Evolutionary conservation across 2,113 vertebrate genomes (phyloP), one percentile per base, ranked within the genome.

Genomic region (Geococcyx californianus): DNA sequence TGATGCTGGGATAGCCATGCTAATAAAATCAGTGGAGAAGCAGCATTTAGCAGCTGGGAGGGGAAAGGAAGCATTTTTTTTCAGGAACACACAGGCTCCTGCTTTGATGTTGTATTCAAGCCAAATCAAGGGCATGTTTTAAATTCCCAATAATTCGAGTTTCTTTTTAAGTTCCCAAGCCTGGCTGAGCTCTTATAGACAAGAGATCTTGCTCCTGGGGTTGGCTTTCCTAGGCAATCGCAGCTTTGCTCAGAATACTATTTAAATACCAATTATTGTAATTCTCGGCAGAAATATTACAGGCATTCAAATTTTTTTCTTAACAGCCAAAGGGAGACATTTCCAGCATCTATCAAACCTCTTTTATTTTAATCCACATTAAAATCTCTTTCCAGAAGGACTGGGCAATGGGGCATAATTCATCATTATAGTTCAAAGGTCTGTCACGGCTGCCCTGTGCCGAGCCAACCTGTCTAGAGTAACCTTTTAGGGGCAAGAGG

Each of bases 251-350:
- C 92, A 92, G 94, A 95, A 96, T 92, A 88, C 94, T 96, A 89
- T 96, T 97, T 95, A 97, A 97, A 97, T 96, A 97, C 94, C 95
- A 97, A 96, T 97, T 97, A 97, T 96, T 95, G 84, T 92, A 96
- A 97, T 97, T 97, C 97, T 97, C 89, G 0, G 92, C 94, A 96
- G 97, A 97, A 97, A 96, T 97, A 97, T 97, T 97, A 97, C 93
- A 97, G 83, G 74, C 96, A 90, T 96, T 95, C 90, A 81, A 84
- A 84, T 72, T 60, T 90, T 89, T 94, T 84, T 70, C 77, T 94
- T 93, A 82, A 91, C 59, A 88, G 93, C 92, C 88, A 75, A 90
- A 93, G 84, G 76, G 84, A 94, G 91, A 94, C 81, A 60, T 84
- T 95, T 95, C 92, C 80, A 92, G 85, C 69, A 84, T 94, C 92